Evolutionary conservation across 2,113 vertebrate species (phyloP), one percentile per base, ranked within the genome.

Genomic region (Mus spicilegus): DNA sequence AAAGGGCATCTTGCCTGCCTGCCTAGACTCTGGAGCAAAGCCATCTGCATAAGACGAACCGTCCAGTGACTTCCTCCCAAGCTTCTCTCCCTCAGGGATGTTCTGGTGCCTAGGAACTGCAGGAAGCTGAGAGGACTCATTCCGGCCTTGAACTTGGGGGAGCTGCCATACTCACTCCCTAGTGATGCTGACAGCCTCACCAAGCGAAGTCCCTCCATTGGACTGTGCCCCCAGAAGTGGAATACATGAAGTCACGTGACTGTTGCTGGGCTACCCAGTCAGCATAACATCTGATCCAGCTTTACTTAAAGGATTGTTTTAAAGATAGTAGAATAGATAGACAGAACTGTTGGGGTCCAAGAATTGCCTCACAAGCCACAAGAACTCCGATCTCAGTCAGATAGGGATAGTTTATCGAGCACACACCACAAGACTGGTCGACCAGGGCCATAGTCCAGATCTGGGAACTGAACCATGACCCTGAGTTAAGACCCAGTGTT

Each of bases 301-400:
- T n/a, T 89, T 54, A 56, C 46, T 88, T 69, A 65, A 51, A 77
- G 90, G 56, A 56, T 8, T 42, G 80, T 94, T 75, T 92, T 54
- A 65, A 87, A 14, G 22, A 42, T 54, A 65, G 61, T 56, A 85
- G 63, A 39, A 46, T 26, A 33, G 22, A 89, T 26, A 92, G 20
- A 56, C 67, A 30, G 30, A 61, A 30, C 65, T 67, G 11, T 67
- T 67, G 28, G 65, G 65, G 28, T 33, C 12, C 65, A 67, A 67
- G 26, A 13, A 33, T 30, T 30, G 12, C 65, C 65, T 67, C 65
- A 67, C 12, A 67, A 11, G 28, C 28, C 28, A 67, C 10, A 9
- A 30, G 65, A 67, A 67, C 65, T 67, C 63, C 22, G 28, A 65
- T 65, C 63, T 65, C 26, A 65, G 63, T 65, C 63, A 28, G 63